Percentiles rank a stretch among this genome's conserved stretches.
phyloP scores from a whole-genome alignment of 2,797 vertebrate genomes.

The Echeneis naucrates region DNA sequence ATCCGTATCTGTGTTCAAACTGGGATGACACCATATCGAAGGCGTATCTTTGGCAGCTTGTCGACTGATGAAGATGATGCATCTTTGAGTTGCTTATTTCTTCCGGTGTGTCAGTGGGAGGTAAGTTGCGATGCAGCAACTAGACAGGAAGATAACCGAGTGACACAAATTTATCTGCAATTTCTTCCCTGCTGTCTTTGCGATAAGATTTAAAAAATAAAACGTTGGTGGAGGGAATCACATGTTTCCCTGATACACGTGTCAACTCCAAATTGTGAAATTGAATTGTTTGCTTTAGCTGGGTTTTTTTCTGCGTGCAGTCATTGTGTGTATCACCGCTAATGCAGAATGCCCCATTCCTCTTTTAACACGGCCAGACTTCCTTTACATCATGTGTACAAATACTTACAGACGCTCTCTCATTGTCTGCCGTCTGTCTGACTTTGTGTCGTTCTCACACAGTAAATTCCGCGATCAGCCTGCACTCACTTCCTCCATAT shows the following conservation, averaged over 20 bases:
- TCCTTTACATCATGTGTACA: slow-evolving; percentile 44
- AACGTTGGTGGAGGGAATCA: too few species aligned
- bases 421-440: slow-evolving; percentile 45
- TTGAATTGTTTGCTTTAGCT: not conserved
- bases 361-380: slow-evolving; percentile 32
- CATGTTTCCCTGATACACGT: not conserved
- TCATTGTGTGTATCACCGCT: not conserved
- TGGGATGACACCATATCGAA: too few species aligned
- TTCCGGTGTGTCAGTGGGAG: not conserved
- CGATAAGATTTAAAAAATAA: too few species aligned
- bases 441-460: slow-evolving; percentile 34
- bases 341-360: slow-evolving; percentile 25
- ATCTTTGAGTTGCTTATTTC: not conserved
- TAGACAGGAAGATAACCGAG: not conserved
- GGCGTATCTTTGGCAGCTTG: too few species aligned
- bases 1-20: too few species aligned
- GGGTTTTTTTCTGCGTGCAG: not conserved
- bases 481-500: slow-evolving; percentile 54
- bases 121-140: too few species aligned
- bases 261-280: not conserved
- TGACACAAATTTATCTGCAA: not conserved
- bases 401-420: slow-evolving; percentile 49
- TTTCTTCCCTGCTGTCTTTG: not conserved
- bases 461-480: slow-evolving; percentile 29
- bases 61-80: too few species aligned